A percentile compares a stretch with the other conserved stretches of the same genome.
phyloP scores from a whole-genome alignment of 2,888 invertebrate genomes.

The Lacanobia oleracea region DNA sequence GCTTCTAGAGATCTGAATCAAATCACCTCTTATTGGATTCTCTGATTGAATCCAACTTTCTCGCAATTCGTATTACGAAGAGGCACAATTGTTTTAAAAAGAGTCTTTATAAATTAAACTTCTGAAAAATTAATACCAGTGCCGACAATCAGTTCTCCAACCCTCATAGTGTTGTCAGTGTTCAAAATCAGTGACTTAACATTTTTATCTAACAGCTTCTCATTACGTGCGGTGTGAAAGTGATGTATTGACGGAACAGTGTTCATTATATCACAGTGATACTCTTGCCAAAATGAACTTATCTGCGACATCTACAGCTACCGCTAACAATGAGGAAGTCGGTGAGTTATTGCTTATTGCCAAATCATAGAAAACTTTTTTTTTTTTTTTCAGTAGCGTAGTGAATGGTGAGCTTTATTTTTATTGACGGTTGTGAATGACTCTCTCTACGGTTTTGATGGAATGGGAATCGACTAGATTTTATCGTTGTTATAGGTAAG shows the following conservation, averaged over 20 bases:
- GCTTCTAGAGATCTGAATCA: not conserved
- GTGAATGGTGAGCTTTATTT: slow-evolving; percentile 47
- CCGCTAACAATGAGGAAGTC: slow-evolving; percentile 79
- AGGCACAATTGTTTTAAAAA: not conserved
- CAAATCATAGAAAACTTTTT: slow-evolving; percentile 18
- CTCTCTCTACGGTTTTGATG: slow-evolving; percentile 10
- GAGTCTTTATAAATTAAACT: not conserved
- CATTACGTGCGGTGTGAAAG: slow-evolving; percentile 66
- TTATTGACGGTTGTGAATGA: slow-evolving; percentile 14
- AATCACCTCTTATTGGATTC: not conserved
- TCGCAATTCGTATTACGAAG: not conserved
- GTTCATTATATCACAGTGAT: slow-evolving; percentile 61
- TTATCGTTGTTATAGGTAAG: not conserved
- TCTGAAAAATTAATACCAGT: slow-evolving; percentile 8
- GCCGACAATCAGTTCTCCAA: slow-evolving; percentile 32
- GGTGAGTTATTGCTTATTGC: slow-evolving; percentile 77
- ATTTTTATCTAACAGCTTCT: slow-evolving; percentile 62
- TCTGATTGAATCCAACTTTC: not conserved
- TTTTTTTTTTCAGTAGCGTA: slow-evolving; percentile 13
- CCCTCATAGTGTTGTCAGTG: slow-evolving; percentile 36
- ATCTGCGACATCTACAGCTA: slow-evolving; percentile 73
- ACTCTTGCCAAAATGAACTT: slow-evolving; percentile 79
- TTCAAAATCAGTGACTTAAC: slow-evolving; percentile 55
- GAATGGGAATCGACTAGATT: slow-evolving; percentile 5
- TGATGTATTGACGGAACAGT: slow-evolving; percentile 67